Evolutionary conservation across 53 echinoderm and acorn worm species (phyloP), one percentile per base, ranked within the genome.

Genomic region (Zoroaster sp.): DNA sequence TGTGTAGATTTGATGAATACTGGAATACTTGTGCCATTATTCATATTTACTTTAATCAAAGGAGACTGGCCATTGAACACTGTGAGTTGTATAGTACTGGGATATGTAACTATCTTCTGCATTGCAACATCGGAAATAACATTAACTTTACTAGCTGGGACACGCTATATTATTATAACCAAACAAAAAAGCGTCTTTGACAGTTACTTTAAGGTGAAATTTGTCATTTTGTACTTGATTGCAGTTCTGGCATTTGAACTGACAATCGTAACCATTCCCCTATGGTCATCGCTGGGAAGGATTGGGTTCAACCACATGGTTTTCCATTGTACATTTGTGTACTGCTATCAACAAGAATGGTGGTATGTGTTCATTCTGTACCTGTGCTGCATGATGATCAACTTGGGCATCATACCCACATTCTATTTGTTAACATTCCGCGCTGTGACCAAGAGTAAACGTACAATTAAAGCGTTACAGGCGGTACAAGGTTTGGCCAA

Each of bases 361-460:
- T 87, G 88, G 74, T 94, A 89, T 49, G 80, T 73, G 11, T 69
- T 88, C 31, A 74, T 75, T 69, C 54, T 96, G 44, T 96, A 94
- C 36, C 69, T 93, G 34, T 10, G 45, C 5, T 93, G 94, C 33
- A 93, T 96, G 52, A 18, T 93, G 37, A 49, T 93, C 28, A 93
- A 91, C 35, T 44, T 89, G 73, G 59, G 74, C 67, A 69, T 96
- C 89, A 88, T 92, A 9, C 94, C 94, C 0, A 86, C 80, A 5
- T 94, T 90, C 41, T 96, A 96, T 72, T 69, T 90, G 37, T 75
- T 96, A 46, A 96, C 96, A 0, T 93, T 96, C 46, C 90, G 83
- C 47, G 89, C 89, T 0, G 93, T 96, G 0, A 34, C 92, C 67
- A 93, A 89, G 75, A 91, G 91, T 68, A 90, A 93, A 31, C 89